A percentile compares a stretch with the other conserved stretches of the same genome.
Evolutionary conservation across 2,113 vertebrate species (phyloP).

Genomic region (Piaya cayana): DNA sequence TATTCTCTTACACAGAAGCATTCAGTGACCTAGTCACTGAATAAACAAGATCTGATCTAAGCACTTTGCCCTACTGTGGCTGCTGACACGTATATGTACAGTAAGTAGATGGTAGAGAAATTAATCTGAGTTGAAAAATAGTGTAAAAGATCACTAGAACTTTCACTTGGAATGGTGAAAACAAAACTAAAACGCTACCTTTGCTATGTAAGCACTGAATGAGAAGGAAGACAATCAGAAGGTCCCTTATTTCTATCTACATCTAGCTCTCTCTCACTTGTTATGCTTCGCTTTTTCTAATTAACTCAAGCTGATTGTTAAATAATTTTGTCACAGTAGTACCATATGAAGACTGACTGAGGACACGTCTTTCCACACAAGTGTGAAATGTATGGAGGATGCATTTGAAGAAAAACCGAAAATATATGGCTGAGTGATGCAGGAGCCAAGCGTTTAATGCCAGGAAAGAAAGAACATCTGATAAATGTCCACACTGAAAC

Average conservation of each 20-base stretch:
- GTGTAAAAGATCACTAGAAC: not conserved
- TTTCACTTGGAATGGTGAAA: not conserved
- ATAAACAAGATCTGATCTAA: not conserved
- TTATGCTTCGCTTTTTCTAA: not conserved
- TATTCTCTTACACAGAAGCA: not conserved
- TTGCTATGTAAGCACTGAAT: not conserved
- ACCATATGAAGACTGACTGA: not conserved
- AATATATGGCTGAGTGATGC: not conserved
- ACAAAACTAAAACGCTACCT: not conserved
- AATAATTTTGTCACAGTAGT: not conserved
- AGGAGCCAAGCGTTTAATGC: not conserved
- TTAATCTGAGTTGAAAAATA: not conserved
- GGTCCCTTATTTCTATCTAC: not conserved
- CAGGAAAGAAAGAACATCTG: not conserved
- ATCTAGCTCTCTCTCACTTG: not conserved
- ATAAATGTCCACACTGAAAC: not conserved
- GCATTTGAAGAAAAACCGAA: not conserved
- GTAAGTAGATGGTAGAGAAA: not conserved
- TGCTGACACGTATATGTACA: not conserved
- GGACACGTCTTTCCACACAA: not conserved
- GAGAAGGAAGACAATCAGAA: not conserved
- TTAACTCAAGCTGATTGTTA: not conserved
- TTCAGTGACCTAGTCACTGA: not conserved
- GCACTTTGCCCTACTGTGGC: not conserved
- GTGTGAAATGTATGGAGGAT: not conserved